Base-by-base conservation (phyloP, 2,888 invertebrate genomes). In the Ptychoptera albimana region DNA sequence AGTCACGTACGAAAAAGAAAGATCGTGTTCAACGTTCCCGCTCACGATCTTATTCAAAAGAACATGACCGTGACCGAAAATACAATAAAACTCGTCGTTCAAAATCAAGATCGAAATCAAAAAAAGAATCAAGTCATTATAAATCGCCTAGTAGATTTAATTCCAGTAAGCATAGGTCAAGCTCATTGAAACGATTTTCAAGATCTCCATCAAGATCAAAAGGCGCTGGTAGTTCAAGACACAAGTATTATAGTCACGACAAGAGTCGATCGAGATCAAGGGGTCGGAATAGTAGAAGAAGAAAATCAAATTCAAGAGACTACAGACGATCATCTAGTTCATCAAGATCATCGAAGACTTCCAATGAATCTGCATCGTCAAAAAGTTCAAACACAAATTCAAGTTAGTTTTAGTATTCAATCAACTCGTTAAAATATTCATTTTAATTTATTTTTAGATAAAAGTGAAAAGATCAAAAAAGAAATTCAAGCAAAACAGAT, bases 141-240 rank as follows among this genome's bases (percentile, higher is more conserved):
- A 43, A 43, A 29, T 37, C 38, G 3, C 35, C 43, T 30, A 37
- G 37, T 30, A 30, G 39, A 8, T 45, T 34, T 2, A 15, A 15
- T 8, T 32, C 38, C 5, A n/a, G 15, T 15, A 39, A 14, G 2
- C 39, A 13, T 15, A 11, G 37, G n/a, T 37, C 23, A 5, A 30
- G 36, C 11, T 42, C 42, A 12, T 36, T 12, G 11, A 34, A 42
- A 15, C 45, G 30, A 15, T 41, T 16, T 16, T 16, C 23, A 9
- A 30, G 23, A n/a, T 45, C 39, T 10, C 31, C 36, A 37, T 32
- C 39, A 11, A 44, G 32, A 30, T 12, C 11, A 12, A 45, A 41
- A 16, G 11, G 12, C 8, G 31, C 39, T 23, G 30, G 14, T 13
- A 41, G 31, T 11, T 29, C 31, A 4, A 12, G 23, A 29, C 2